Evolutionary conservation across 2,888 invertebrate species (phyloP).

Genomic region (Leptinotarsa haldemani): DNA sequence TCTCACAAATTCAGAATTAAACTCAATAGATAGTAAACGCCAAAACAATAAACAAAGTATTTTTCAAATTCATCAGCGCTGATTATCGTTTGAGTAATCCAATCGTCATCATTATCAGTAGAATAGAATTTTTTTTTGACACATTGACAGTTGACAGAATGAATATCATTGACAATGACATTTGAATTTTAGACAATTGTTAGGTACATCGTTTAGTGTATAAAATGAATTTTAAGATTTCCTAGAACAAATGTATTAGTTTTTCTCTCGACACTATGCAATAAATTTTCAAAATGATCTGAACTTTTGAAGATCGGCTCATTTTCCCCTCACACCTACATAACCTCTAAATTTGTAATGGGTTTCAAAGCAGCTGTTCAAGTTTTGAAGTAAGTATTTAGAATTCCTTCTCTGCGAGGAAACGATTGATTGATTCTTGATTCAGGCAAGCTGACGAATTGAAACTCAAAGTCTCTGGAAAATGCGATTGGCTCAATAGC

Average conservation of each 20-base stretch:
- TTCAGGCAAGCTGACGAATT: constrained; percentile 80
- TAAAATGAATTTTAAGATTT: constrained; percentile 1
- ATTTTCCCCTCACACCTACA: constrained; percentile 2
- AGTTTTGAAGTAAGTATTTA: constrained; percentile 74
- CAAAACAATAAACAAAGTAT: too few species aligned
- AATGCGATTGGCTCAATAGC: constrained; percentile 66
- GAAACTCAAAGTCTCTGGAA: constrained; percentile 76
- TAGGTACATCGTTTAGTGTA: neutral
- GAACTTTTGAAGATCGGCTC: neutral
- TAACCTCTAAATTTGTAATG: constrained; percentile 64
- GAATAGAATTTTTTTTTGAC: too few species aligned
- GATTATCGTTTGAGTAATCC: too few species aligned
- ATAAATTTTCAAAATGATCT: constrained; percentile 30
- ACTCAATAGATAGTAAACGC: too few species aligned
- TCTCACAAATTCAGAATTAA: too few species aligned
- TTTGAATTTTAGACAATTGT: constrained; percentile 10
- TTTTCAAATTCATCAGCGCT: too few species aligned
- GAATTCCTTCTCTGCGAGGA: neutral
- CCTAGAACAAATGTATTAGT: neutral
- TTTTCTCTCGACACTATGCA: neutral
- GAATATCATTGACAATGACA: neutral
- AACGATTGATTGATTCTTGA: constrained; percentile 29
- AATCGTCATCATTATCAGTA: too few species aligned
- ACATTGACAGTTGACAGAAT: neutral
- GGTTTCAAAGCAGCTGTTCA: constrained; percentile 81